These are phyloP conservation scores for Cancer borealis DNA, from an alignment of 2,888 invertebrate genomes.

Conservation along the genomic window DNA sequence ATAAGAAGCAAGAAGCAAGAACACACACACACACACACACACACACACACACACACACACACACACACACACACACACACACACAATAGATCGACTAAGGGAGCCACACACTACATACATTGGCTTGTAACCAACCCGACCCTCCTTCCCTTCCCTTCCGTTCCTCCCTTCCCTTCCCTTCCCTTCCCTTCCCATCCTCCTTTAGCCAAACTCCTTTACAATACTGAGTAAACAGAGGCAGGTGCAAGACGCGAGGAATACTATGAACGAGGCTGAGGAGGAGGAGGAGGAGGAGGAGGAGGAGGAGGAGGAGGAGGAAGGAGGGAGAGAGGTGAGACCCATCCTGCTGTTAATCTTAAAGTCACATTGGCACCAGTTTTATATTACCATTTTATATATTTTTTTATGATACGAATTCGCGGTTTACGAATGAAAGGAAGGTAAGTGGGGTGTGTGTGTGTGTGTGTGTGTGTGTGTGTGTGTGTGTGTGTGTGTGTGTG, in stretches of 20 bases:
- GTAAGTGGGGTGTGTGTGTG: not conserved
- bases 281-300: not conserved
- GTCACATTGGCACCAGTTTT: not conserved
- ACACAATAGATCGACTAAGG: not conserved
- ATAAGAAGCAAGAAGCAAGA: too few species aligned
- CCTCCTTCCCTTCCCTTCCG: not conserved
- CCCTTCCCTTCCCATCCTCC: not conserved
- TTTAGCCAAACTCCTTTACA: not conserved
- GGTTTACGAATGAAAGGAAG: not conserved
- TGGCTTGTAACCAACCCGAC: not conserved
- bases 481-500: not conserved
- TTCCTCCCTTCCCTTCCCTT: not conserved
- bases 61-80: not conserved
- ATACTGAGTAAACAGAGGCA: not conserved
- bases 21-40: slow-evolving; percentile 17
- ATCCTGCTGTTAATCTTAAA: not conserved
- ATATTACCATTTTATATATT: not conserved
- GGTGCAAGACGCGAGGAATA: not conserved
- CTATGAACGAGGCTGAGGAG: not conserved
- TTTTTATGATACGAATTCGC: not conserved
- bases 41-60: not conserved
- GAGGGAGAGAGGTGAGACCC: not conserved
- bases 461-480: not conserved
- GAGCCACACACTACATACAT: too few species aligned
- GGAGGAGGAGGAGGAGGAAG: not conserved